phyloP scores from a whole-genome alignment of 1,140 invertebrate genomes.

The Mactra quadrangularis region DNA sequence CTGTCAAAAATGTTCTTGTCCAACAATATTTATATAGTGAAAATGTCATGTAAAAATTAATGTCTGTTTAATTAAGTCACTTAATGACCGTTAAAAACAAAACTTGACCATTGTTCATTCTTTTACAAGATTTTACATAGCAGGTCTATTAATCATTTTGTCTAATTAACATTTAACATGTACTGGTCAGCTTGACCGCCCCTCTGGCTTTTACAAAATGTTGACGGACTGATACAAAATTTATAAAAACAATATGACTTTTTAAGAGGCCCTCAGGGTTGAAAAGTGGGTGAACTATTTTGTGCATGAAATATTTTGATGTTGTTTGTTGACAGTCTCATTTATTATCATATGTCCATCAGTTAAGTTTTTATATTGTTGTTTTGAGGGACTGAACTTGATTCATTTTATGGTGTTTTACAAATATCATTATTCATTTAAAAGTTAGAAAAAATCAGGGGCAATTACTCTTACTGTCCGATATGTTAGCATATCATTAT shows the following conservation, averaged over 20 bases:
- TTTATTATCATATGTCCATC: constrained; percentile 34
- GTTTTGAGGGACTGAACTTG: neutral
- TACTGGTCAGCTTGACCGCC: constrained; percentile 37
- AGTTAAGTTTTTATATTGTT: neutral
- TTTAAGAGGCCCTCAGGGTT: constrained; percentile 35
- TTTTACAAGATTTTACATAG: constrained; percentile 23
- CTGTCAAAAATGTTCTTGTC: neutral
- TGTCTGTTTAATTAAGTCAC: constrained; percentile 50
- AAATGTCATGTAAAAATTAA: constrained; percentile 62
- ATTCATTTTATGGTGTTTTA: constrained; percentile 12
- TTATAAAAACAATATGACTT: constrained; percentile 56
- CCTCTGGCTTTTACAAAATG: neutral
- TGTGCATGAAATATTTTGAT: constrained; percentile 56
- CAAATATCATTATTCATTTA: constrained; percentile 39
- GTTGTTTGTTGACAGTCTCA: constrained; percentile 47
- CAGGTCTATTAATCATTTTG: constrained; percentile 37
- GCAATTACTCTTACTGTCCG: too few relatives aligned
- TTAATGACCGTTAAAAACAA: constrained; percentile 32
- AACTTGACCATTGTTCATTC: constrained; percentile 22
- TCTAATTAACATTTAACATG: constrained; percentile 22
- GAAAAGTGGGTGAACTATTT: constrained; percentile 7
- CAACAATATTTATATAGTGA: neutral
- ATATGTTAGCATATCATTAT: too few relatives aligned
- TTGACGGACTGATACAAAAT: constrained; percentile 37
- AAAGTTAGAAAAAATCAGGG: constrained; percentile 16